Percentiles rank a stretch among this genome's conserved stretches.
phyloP scores from a whole-genome alignment of 2,797 vertebrate species.

The Neosilurus mollespiculum region DNA sequence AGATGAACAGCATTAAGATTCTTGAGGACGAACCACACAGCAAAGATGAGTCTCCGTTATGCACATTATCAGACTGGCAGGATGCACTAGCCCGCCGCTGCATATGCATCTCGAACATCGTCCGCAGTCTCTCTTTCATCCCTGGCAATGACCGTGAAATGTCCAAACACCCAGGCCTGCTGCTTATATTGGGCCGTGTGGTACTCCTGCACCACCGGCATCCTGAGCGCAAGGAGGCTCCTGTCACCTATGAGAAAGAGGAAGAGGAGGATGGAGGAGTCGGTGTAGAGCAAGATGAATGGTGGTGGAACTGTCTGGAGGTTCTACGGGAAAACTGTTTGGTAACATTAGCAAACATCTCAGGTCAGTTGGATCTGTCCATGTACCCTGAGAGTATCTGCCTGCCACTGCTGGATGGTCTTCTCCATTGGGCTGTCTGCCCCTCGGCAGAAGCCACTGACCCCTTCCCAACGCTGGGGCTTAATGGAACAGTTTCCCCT shows the following conservation, averaged over 20 bases:
- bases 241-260: slow-evolving; percentile 95
- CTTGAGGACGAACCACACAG: slow-evolving; percentile 96
- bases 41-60: slow-evolving; percentile 94
- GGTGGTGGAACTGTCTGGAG: slow-evolving; percentile 99
- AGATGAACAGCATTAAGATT: slow-evolving; percentile 85
- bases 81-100: slow-evolving; percentile 93
- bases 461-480: slow-evolving; percentile 92
- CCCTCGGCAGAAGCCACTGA: slow-evolving; percentile 97
- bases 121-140: slow-evolving; percentile 95
- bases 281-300: slow-evolving; percentile 92
- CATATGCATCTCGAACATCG: slow-evolving; percentile 94
- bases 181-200: slow-evolving; percentile 91
- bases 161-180: slow-evolving; percentile 95
- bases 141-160: slow-evolving; percentile 96
- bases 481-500: slow-evolving; percentile 90
- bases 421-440: slow-evolving; percentile 98
- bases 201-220: slow-evolving; percentile 96
- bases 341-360: slow-evolving; percentile 97
- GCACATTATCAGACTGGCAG: slow-evolving; percentile 94
- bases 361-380: slow-evolving; percentile 96
- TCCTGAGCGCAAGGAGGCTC: slow-evolving; percentile 93
- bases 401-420: slow-evolving; percentile 93
- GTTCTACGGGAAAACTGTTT: slow-evolving; percentile 93
- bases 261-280: slow-evolving; percentile 92
- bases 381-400: slow-evolving; percentile 96